Percentiles rank a stretch among this genome's conserved stretches.
Evolutionary conservation across 2,797 vertebrate species (phyloP).

Genomic region (Acanthurus tractus): DNA sequence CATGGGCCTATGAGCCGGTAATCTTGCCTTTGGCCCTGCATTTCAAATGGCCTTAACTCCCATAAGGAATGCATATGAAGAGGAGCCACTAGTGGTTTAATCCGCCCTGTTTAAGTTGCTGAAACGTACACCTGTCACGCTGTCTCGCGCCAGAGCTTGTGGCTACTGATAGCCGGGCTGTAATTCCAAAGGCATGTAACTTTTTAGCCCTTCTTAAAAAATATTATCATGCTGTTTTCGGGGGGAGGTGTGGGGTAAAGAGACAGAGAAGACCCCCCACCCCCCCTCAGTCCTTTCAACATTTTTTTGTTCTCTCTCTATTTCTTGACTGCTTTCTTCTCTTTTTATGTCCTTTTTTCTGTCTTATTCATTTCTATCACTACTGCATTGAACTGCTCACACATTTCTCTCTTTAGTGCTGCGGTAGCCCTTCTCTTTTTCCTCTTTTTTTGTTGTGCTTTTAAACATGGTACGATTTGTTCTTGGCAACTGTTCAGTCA

Average conservation of each 20-base stretch:
- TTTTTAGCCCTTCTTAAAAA: conserved; percentile 63
- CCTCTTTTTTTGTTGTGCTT: background rate
- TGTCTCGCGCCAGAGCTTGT: conserved; percentile 83
- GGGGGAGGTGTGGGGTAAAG: conserved; percentile 7
- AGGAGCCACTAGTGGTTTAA: conserved; percentile 97
- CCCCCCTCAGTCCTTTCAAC: background rate
- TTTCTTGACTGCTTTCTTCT: background rate
- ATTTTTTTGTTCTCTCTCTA: conserved; percentile 6
- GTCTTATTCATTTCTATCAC: conserved; percentile 14
- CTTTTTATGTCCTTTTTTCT: background rate
- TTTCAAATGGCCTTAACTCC: conserved; percentile 99
- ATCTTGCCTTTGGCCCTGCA: conserved; percentile 99
- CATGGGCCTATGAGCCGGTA: conserved; percentile 96
- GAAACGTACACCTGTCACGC: conserved; percentile 99
- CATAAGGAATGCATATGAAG: conserved; percentile 98
- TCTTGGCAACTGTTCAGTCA: background rate
- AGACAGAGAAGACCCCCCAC: conserved; percentile 28
- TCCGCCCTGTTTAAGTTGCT: conserved; percentile 96
- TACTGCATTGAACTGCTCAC: background rate
- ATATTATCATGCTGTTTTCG: conserved; percentile 65
- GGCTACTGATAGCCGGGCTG: conserved; percentile 83
- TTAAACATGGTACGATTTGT: background rate
- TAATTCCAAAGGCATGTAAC: conserved; percentile 81
- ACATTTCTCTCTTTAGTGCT: background rate
- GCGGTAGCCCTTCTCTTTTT: background rate